phyloP scores from a whole-genome alignment of 35 echinoderm and acorn worm species.

The Strongylocentrotus purpuratus region DNA sequence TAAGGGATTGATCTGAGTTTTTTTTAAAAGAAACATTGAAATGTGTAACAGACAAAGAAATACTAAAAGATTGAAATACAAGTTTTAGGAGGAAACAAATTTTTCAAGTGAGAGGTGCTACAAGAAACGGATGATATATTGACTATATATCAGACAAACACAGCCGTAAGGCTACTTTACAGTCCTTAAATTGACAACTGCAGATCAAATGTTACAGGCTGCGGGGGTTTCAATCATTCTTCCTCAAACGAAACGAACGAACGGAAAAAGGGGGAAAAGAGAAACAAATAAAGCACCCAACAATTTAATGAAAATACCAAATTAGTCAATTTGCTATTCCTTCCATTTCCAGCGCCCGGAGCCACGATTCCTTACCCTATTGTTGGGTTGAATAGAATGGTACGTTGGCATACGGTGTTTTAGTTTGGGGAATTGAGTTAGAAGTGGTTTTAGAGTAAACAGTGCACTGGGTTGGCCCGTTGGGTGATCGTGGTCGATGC shows the following conservation, averaged over 20 bases:
- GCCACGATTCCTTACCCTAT: background rate
- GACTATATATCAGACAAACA: background rate
- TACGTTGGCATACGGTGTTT: background rate
- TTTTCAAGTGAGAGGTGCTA: background rate
- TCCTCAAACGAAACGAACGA: background rate
- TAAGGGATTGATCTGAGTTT: too few relatives aligned
- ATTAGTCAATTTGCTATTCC: slow-evolving; percentile 6
- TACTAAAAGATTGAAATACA: too few relatives aligned
- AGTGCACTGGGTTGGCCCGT: background rate
- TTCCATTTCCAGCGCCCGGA: background rate
- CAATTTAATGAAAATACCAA: background rate
- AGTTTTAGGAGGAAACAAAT: background rate
- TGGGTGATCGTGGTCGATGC: background rate
- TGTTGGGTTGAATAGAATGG: background rate
- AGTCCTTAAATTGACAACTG: background rate
- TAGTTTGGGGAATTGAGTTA: background rate
- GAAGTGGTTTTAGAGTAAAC: background rate
- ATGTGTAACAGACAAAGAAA: too few relatives aligned
- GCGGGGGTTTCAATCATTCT: background rate
- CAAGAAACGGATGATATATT: background rate
- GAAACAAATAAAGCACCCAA: background rate
- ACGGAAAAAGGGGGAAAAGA: background rate
- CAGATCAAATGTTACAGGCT: background rate
- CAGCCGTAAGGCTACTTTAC: background rate
- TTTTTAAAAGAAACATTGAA: too few relatives aligned